These are phyloP conservation scores for Nemotelus nigrinus DNA, from an alignment of 2,888 invertebrate genomes.

Conservation along the genomic window DNA sequence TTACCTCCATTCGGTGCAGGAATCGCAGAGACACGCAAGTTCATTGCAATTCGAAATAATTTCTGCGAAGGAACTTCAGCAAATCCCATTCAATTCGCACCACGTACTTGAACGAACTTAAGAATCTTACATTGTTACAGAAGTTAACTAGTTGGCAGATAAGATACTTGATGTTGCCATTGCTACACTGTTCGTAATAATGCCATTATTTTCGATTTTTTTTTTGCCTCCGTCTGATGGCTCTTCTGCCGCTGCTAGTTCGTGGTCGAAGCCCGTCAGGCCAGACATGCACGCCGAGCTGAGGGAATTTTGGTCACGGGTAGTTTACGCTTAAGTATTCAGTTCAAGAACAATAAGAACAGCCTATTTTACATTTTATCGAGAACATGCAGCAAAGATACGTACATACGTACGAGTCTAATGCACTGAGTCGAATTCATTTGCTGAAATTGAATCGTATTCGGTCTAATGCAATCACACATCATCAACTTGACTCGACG, in stretches of 20 bases:
- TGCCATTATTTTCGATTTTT: neutral
- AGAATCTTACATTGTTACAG: neutral
- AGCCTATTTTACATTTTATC: neutral
- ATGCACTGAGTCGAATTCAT: neutral
- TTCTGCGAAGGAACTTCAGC: neutral
- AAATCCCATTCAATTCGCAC: neutral
- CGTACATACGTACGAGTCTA: too few relatives aligned
- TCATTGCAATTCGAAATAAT: neutral
- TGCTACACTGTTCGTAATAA: neutral
- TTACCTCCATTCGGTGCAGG: neutral
- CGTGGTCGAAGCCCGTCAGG: too few relatives aligned
- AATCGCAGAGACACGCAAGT: neutral
- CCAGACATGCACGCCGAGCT: neutral
- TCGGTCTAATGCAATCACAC: neutral
- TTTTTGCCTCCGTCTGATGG: too few relatives aligned
- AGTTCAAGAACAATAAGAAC: constrained; percentile 32
- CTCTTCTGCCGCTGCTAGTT: too few relatives aligned
- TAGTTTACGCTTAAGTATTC: constrained; percentile 24
- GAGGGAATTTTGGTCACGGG: constrained; percentile 29
- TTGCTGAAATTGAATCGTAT: neutral
- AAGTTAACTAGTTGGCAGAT: neutral
- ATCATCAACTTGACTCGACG: neutral
- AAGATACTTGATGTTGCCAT: too few relatives aligned
- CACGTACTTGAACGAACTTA: too few relatives aligned
- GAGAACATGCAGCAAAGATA: neutral